These are phyloP conservation scores for Theocolax elegans DNA, from an alignment of 1,140 invertebrate genomes.

Conservation along the genomic window DNA sequence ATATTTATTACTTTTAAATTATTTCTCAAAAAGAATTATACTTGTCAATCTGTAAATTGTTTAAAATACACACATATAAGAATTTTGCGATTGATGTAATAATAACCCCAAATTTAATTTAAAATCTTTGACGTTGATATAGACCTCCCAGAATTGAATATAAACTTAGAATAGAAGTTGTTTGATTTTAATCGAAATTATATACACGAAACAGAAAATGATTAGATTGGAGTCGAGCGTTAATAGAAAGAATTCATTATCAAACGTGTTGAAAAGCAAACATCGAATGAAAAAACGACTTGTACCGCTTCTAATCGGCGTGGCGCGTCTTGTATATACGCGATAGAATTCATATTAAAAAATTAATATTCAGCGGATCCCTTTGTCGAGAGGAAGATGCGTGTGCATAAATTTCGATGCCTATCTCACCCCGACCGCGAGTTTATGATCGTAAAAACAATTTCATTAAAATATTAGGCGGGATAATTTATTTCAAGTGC, in stretches of 20 bases:
- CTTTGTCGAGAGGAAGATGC: conserved; percentile 2
- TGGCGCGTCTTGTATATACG: background rate
- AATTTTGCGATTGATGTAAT: too few species aligned
- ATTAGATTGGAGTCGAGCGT: too few species aligned
- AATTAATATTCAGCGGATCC: conserved; percentile 27
- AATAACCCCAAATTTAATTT: too few species aligned
- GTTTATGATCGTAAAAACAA: background rate
- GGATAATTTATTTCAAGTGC: conserved; percentile 34
- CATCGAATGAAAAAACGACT: background rate
- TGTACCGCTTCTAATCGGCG: conserved; percentile 1
- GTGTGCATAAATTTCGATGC: conserved; percentile 30
- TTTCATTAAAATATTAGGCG: conserved; percentile 38
- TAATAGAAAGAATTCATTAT: conserved; percentile 25
- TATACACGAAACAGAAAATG: conserved; percentile 30
- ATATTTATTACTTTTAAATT: too few species aligned
- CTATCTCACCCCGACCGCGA: background rate
- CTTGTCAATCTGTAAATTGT: too few species aligned
- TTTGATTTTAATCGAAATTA: background rate
- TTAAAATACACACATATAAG: too few species aligned
- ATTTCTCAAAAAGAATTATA: too few species aligned
- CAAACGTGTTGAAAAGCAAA: conserved; percentile 33
- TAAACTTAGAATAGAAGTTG: background rate
- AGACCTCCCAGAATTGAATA: conserved; percentile 29
- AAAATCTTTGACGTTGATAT: too few species aligned
- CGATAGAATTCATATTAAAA: conserved; percentile 21